These are phyloP conservation scores for Tragulus kanchil DNA, from an alignment of 2,113 vertebrate genomes.

Conservation along the genomic window DNA sequence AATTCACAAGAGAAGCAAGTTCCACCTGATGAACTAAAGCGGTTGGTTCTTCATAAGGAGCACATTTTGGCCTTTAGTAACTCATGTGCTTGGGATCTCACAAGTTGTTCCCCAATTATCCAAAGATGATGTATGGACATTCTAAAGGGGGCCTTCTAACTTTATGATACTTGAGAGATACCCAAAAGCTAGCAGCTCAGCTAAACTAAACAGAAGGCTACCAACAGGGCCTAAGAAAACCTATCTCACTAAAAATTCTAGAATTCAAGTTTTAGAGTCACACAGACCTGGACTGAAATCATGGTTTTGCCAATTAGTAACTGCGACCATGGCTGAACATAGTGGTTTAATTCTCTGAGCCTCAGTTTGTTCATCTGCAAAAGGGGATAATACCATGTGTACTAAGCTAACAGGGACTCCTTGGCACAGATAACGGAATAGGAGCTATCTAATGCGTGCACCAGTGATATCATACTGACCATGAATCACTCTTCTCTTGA, in stretches of 20 bases:
- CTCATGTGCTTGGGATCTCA: not conserved
- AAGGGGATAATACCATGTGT: not conserved
- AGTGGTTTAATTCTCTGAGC: not conserved
- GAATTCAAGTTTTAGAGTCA: not conserved
- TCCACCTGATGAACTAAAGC: not conserved
- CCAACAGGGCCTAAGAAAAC: not conserved
- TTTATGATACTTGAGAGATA: not conserved
- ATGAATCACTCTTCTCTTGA: not conserved
- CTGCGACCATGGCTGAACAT: not conserved
- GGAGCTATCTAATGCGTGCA: accelerated
- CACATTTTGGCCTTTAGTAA: not conserved
- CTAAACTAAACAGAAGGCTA: not conserved
- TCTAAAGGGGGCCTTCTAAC: not conserved
- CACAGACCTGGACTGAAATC: not conserved
- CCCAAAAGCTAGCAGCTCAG: not conserved
- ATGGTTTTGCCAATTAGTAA: not conserved
- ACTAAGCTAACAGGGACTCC: not conserved
- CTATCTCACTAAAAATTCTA: not conserved
- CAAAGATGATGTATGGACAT: not conserved
- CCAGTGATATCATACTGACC: not conserved
- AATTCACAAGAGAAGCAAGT: not conserved
- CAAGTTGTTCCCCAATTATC: not conserved
- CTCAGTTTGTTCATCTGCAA: not conserved
- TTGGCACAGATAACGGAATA: not conserved
- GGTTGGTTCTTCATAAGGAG: accelerated